Conservation (phyloP, 2,113 vertebrate genomes). For the Tricholaema leucomelas region DNA sequence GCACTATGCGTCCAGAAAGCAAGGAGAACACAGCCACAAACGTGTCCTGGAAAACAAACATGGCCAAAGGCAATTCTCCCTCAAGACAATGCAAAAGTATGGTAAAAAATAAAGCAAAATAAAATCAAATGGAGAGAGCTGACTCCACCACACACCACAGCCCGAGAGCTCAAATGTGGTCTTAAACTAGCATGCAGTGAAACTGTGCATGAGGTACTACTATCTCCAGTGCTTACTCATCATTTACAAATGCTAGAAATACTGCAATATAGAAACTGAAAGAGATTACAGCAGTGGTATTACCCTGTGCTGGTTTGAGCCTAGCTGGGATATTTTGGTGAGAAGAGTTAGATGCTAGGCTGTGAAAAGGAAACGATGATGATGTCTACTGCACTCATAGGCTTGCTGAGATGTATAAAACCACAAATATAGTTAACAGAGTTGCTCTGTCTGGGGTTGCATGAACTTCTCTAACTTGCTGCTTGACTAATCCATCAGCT, state of each 20-base stretch:
- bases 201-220: not conserved
- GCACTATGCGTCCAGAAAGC: conserved; percentile 82
- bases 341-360: no score
- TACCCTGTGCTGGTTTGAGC: no score
- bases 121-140: not conserved
- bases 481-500: no score
- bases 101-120: not conserved
- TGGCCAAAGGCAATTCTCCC: not conserved
- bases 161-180: not conserved
- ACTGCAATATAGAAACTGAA: not conserved
- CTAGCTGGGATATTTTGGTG: no score
- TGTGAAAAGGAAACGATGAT: no score
- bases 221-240: not conserved
- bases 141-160: not conserved
- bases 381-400: no score
- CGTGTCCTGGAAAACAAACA: conserved; percentile 79
- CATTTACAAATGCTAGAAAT: not conserved
- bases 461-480: no score
- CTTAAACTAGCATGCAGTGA: not conserved
- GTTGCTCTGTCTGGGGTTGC: no score
- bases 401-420: no score
- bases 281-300: not conserved
- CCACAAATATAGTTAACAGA: no score
- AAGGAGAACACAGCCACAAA: conserved; percentile 88
- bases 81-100: not conserved